Percentiles rank a stretch among this genome's conserved stretches.
Evolutionary conservation across 2,113 vertebrate genomes (phyloP).

Genomic region (Danio rerio): GRCz12tu NC_133178.1:15224001-15224500

Average conservation of each 20-base stretch:
- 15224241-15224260: not conserved
- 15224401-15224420: not conserved
- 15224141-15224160: not conserved
- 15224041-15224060: not conserved
- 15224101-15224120: not conserved
- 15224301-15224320: not conserved
- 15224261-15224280: conserved; percentile 36
- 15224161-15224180: too few relatives aligned
- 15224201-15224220: not conserved
- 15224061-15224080: not conserved
- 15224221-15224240: not conserved
- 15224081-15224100: not conserved
- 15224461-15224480: not conserved
- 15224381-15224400: not conserved
- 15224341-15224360: not conserved
- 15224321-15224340: not conserved
- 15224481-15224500: not conserved
- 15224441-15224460: conserved; percentile 22
- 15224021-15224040: not conserved
- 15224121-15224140: too few relatives aligned
- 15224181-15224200: too few relatives aligned
- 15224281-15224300: not conserved
- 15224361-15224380: not conserved
- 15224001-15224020: not conserved
- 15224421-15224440: conserved; percentile 26